Evolutionary conservation across 2,888 invertebrate species (phyloP).

Genomic region (Frankliniella fusca): DNA sequence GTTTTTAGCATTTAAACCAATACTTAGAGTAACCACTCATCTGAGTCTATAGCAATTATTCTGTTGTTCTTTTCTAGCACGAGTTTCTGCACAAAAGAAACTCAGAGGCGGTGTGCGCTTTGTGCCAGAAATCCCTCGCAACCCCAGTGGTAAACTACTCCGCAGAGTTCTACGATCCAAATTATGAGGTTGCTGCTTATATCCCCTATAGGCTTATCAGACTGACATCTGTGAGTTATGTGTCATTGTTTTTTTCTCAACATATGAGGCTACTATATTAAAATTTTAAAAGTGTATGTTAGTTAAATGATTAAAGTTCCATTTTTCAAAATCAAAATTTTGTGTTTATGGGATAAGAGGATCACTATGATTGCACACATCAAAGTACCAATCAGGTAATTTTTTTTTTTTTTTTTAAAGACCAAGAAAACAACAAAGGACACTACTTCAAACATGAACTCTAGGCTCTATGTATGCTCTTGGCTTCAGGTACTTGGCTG

Average conservation of each 20-base stretch:
- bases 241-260: no score
- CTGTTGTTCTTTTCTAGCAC: slow-evolving; percentile 45
- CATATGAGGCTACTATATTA: no score
- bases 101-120: slow-evolving; percentile 72
- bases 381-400: neutral
- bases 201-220: no score
- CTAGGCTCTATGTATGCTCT: no score
- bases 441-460: no score
- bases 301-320: slow-evolving; percentile 42
- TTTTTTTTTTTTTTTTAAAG: neutral
- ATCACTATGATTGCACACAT: neutral
- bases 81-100: slow-evolving; percentile 68
- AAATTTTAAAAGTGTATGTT: no score
- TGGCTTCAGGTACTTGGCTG: neutral
- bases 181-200: slow-evolving; percentile 42
- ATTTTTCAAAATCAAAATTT: slow-evolving; percentile 37
- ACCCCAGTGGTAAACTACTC: slow-evolving; percentile 73
- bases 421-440: no score
- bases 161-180: slow-evolving; percentile 57
- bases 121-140: slow-evolving; percentile 70
- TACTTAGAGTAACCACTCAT: neutral
- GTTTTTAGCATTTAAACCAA: neutral
- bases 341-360: neutral
- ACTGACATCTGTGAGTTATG: no score
- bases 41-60: neutral